Evolutionary conservation across 2,888 invertebrate genomes (phyloP).

Genomic region (Anarsia innoxiella): DNA sequence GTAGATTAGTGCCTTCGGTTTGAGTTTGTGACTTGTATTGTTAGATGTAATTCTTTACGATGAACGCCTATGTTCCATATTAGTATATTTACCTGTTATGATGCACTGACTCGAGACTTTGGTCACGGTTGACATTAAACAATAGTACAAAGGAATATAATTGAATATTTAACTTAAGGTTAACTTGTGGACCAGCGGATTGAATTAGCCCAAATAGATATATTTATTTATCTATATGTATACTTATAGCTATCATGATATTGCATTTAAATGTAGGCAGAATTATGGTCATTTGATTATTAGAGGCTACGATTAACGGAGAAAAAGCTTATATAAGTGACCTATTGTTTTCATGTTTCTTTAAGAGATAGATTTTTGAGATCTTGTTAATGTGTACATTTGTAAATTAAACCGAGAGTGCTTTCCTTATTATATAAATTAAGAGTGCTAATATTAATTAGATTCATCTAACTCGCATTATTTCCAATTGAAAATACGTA

Average conservation of each 20-base stretch:
- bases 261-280: constrained; percentile 60
- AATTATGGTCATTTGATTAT: constrained; percentile 57
- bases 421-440: constrained; percentile 49
- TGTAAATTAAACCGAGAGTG: constrained; percentile 48
- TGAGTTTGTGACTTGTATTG: constrained; percentile 1
- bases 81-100: no score
- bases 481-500: constrained; percentile 30
- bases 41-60: constrained; percentile 8
- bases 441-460: constrained; percentile 39
- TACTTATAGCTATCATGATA: constrained; percentile 45
- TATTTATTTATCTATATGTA: constrained; percentile 63
- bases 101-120: constrained; percentile 11
- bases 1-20: constrained; percentile 12
- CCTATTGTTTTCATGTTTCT: not conserved
- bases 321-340: constrained; percentile 14
- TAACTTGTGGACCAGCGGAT: constrained; percentile 66
- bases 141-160: constrained; percentile 66
- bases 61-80: constrained; percentile 2
- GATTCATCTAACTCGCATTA: constrained; percentile 18
- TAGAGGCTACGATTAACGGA: constrained; percentile 40
- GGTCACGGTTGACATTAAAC: constrained; percentile 40
- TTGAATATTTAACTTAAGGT: constrained; percentile 60
- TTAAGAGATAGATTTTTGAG: constrained; percentile 3
- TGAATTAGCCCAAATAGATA: constrained; percentile 59
- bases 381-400: constrained; percentile 11